Percentiles rank a stretch among this genome's conserved stretches.
These are phyloP conservation scores for Acanthoscelides obtectus DNA, from an alignment of 2,888 invertebrate species.

Conservation along the genomic window DNA sequence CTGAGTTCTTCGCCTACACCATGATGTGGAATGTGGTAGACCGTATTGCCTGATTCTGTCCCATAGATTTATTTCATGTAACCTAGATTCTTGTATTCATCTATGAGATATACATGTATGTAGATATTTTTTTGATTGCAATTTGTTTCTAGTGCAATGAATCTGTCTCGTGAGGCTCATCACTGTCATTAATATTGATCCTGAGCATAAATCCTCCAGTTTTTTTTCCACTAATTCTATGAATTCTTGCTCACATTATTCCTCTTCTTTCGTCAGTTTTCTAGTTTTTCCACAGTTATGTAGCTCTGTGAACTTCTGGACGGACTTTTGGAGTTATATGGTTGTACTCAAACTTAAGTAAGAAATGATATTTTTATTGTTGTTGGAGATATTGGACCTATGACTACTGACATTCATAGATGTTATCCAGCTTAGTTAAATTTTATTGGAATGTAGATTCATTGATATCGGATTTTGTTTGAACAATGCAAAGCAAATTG, in stretches of 20 bases:
- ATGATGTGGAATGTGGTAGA: constrained; percentile 20
- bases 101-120: constrained; percentile 11
- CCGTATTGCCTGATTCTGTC: background rate
- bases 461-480: background rate
- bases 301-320: constrained; percentile 11
- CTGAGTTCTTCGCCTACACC: constrained; percentile 17
- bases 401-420: constrained; percentile 1
- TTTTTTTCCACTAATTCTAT: constrained; percentile 2
- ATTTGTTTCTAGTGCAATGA: constrained; percentile 12
- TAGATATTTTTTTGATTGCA: constrained; percentile 8
- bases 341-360: background rate
- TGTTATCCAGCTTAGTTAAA: constrained; percentile 11
- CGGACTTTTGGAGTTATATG: background rate
- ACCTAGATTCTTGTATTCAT: constrained; percentile 13
- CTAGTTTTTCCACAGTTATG: constrained; percentile 6
- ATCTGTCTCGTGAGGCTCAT: constrained; percentile 5
- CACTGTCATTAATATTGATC: background rate
- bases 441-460: constrained; percentile 3
- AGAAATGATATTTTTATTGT: background rate
- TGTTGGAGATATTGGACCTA: background rate
- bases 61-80: constrained; percentile 10
- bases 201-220: constrained; percentile 8
- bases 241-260: constrained; percentile 9
- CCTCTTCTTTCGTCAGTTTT: constrained; percentile 5
- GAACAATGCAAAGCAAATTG: constrained; percentile 2